Percentiles rank a stretch among this genome's conserved stretches.
Evolutionary conservation across 1,140 invertebrate species (phyloP).

Genomic region (Drosophila grimshawi): DNA sequence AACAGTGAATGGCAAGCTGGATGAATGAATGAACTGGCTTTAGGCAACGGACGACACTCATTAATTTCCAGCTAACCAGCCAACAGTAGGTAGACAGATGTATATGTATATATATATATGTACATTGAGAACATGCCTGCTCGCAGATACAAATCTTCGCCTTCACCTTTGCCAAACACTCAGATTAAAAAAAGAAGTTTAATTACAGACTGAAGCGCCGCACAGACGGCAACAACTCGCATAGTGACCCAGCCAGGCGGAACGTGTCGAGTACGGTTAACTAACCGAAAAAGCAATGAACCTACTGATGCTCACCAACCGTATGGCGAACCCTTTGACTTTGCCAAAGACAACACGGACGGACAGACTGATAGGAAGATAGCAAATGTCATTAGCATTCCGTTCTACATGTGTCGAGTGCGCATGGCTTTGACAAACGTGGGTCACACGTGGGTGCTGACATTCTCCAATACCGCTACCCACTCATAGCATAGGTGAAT

Average conservation of each 20-base stretch:
- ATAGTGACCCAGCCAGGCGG: constrained; percentile 72
- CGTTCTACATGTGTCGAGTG: constrained; percentile 44
- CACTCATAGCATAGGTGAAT: not conserved
- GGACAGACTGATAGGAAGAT: constrained; percentile 24
- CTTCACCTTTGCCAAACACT: constrained; percentile 43
- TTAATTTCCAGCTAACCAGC: constrained; percentile 54
- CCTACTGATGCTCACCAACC: constrained; percentile 17
- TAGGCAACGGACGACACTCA: constrained; percentile 54
- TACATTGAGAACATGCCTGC: not conserved
- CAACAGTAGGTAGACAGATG: constrained; percentile 16
- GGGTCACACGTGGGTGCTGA: constrained; percentile 46
- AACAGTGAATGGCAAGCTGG: constrained; percentile 32
- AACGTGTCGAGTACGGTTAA: constrained; percentile 79
- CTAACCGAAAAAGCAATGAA: constrained; percentile 68
- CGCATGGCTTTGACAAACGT: constrained; percentile 49
- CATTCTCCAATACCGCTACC: not conserved
- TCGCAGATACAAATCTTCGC: constrained; percentile 49
- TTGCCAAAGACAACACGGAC: constrained; percentile 9
- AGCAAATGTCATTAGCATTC: constrained; percentile 74
- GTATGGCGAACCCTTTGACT: constrained; percentile 67
- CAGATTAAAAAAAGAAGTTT: constrained; percentile 63
- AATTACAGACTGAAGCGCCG: constrained; percentile 65
- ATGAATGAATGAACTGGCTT: constrained; percentile 59
- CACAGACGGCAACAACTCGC: constrained; percentile 48
- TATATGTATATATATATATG: not conserved